Conservation (phyloP, 2,888 invertebrate genomes). For the Tuta absoluta region DNA sequence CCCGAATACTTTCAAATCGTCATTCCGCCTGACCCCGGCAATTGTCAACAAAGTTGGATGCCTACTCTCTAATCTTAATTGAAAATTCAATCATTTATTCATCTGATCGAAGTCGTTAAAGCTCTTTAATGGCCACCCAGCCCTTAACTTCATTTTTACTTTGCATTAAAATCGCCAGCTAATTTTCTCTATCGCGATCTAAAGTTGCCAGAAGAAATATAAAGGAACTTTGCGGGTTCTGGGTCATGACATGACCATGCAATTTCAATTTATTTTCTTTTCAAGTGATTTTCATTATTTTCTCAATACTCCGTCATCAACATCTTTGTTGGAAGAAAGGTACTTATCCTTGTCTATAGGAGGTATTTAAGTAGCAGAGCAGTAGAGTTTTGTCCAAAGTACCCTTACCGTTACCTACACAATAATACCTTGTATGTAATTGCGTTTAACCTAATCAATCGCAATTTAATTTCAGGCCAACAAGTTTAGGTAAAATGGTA, state of each 20-base stretch:
- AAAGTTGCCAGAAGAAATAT: slow-evolving; percentile 38
- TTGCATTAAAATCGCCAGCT: slow-evolving; percentile 60
- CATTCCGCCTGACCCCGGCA: slow-evolving; percentile 48
- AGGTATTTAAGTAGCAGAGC: too few relatives aligned
- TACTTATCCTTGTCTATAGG: too few relatives aligned
- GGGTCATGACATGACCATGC: slow-evolving; percentile 5
- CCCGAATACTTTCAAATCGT: slow-evolving; percentile 46
- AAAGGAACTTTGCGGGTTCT: slow-evolving; percentile 22
- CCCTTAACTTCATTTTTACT: slow-evolving; percentile 64
- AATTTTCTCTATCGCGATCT: slow-evolving; percentile 59
- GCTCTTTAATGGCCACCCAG: slow-evolving; percentile 66
- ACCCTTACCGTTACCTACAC: too few relatives aligned
- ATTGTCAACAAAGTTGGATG: slow-evolving; percentile 68
- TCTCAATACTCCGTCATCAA: background rate
- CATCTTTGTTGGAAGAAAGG: background rate
- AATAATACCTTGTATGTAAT: too few relatives aligned
- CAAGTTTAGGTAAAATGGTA: too few relatives aligned
- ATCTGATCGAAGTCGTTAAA: slow-evolving; percentile 72
- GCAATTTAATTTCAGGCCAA: too few relatives aligned
- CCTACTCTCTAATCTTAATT: slow-evolving; percentile 71
- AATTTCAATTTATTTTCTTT: background rate
- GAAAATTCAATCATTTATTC: slow-evolving; percentile 79
- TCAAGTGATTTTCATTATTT: background rate
- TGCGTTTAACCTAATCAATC: too few relatives aligned
- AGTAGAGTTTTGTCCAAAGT: too few relatives aligned